Evolutionary conservation across 23 tunicate species (phyloP), one percentile per base, ranked within the genome.

Genomic region (Styela plicata): DNA sequence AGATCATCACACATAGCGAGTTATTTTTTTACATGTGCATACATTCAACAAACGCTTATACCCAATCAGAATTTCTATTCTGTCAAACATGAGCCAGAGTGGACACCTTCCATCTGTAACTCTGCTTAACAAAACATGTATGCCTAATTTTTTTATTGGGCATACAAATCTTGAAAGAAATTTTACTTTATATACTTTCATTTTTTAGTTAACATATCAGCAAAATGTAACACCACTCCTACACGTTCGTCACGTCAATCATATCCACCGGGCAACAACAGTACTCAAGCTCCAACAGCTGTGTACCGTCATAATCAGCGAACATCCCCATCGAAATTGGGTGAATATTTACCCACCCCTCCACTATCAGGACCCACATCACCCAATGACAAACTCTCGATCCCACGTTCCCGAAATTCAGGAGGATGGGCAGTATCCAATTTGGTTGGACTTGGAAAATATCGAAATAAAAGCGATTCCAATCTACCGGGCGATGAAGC

Each of bases 221-320:
- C 66, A 26, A 76, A 76, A 53, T 44, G 81, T 1, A 76, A 76
- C 66, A 76, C 81, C 1, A 76, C 81, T 7, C 81, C 81, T 16
- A 25, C 81, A 24, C 52, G 64, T 25, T 10, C 34, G 7, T 31
- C 77, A 16, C 34, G 81, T 36, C 37, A 28, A 25, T 76, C 81
- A 52, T 44, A 76, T 52, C 81, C 81, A 26, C 81, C 64, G 21
- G n/a, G n/a, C n/a, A n/a, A n/a, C n/a, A n/a, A n/a, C n/a, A 33
- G 64, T 65, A 57, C 19, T 7, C 64, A 53, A 44, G 37, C 18
- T n/a, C 33, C 66, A 7, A 53, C 22, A 17, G 32, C 66, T 22
- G 66, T 21, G 22, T 21, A 34, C 17, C 36, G 37, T 16, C 29
- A 27, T 66, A n/a, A n/a, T n/a, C 29, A 66, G 10, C 17, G 5